A percentile compares a stretch with the other conserved stretches of the same genome.
Conservation (phyloP, 2,797 vertebrate species). For the Propithecus deckenii region DNA sequence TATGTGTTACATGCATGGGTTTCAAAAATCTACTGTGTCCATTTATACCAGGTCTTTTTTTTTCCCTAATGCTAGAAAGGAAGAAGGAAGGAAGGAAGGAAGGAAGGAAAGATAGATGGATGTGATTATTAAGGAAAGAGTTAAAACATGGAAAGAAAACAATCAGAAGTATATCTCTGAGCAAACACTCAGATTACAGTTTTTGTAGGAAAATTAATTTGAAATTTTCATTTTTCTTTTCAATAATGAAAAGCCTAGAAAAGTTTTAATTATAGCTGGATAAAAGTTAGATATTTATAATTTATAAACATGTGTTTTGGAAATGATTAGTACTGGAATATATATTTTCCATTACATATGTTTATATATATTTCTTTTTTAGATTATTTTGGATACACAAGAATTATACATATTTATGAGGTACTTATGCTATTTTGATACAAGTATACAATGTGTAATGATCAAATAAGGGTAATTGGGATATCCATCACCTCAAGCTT, state of each 20-base stretch:
- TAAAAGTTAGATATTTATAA: background rate
- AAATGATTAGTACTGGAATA: background rate
- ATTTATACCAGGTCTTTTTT: background rate
- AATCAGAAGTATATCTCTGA: background rate
- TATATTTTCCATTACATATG: background rate
- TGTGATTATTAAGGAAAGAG: background rate
- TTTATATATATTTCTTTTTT: background rate
- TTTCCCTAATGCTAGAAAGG: no score
- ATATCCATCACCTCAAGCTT: background rate
- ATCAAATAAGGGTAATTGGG: background rate
- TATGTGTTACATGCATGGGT: background rate
- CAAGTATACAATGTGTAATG: background rate
- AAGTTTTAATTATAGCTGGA: background rate
- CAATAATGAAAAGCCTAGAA: background rate
- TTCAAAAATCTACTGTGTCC: background rate
- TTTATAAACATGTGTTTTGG: background rate
- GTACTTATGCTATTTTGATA: background rate
- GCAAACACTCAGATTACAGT: background rate
- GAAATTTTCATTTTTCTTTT: background rate
- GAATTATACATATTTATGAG: background rate
- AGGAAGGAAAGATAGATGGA: background rate
- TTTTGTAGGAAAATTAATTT: background rate
- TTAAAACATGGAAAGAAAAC: background rate
- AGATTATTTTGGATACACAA: background rate
- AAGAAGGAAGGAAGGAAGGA: background rate